Evolutionary conservation across 2,113 vertebrate species (phyloP), one percentile per base, ranked within the genome.

Genomic region (Caretta caretta): DNA sequence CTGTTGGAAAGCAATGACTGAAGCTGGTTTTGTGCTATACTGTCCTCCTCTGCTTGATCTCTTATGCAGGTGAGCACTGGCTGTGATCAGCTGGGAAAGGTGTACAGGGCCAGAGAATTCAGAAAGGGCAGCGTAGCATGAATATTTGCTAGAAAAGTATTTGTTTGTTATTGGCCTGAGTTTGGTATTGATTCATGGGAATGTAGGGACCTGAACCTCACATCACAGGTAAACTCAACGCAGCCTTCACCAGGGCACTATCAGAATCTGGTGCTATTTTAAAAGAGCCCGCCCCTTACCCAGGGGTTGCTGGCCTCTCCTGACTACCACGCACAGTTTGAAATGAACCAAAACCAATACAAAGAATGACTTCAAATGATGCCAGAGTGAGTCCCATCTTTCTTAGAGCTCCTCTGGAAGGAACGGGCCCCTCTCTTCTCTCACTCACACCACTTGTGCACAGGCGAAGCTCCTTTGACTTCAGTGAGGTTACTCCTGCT

Each of bases 81-180:
- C 76, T 93, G 80, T 82, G 54, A 94, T 56, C 69, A 86, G 2
- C 85, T 12, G 57, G 85, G 85, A 90, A 56, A 90, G 85, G 29
- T 31, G 31, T 42, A 53, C 13, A 38, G 84, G 59, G 49, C 13
- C 29, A 90, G 79, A 62, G 56, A 89, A 38, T 8, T 83, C 42
- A 86, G 5, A 54, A 8, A 29, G 2, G 19, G 83, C 31, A 87
- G 16, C 22, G 6, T 48, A 38, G 65, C n/a, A 72, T 4, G 19
- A 22, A 22, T 19, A 22, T 72, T 72, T 38, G 16, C 65, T 72
- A 12, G n/a, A 19, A 38, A 22, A 38, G n/a, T 42, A n/a, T n/a
- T 19, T 72, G n/a, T 20, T n/a, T 22, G 14, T 31, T 35, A 38
- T 35, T 38, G 20, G n/a, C 42, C 42, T 5, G 65, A 38, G 65